Evolutionary conservation across 1,140 invertebrate genomes (phyloP), one percentile per base, ranked within the genome.

Genomic region (Colletes gigas): DNA sequence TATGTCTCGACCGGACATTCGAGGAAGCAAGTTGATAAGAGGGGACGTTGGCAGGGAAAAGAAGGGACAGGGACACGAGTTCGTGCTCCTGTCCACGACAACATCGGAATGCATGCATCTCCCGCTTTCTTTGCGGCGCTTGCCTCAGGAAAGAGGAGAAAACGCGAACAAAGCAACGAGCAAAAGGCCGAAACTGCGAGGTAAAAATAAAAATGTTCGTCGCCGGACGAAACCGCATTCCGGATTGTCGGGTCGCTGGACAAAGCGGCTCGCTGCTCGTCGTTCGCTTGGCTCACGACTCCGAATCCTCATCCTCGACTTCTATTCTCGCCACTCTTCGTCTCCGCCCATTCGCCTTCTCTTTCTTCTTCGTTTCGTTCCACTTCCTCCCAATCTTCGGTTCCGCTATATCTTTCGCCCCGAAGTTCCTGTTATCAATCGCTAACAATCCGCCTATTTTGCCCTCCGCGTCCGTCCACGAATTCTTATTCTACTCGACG

Each of bases 41-140:
- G 59, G 66, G 39, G 17, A 30, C n/a, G 50, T 4, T 0, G 8
- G 14, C 3, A 63, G 10, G 50, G 39, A 50, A 65, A 44, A 70
- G 76, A 62, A 62, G 30, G 44, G 3, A 47, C 17, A 68, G 63
- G 41, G 15, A 69, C 14, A 71, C 47, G 55, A 72, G 81, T 71
- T 72, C 81, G 76, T 78, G 76, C 50, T 70, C 72, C 62, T 19
- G 79, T 81, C 82, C 14, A 69, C 67, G 73, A 69, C 82, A 81
- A 81, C 80, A 73, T 85, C 70, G 78, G 86, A 88, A 88, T 85
- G 86, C 86, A 88, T 82, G 86, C 82, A 86, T 86, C 84, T 88
- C 76, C 74, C 39, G 81, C 77, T 88, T 88, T 84, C 81, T 79
- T 86, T 78, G 82, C 77, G 62, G 78, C 59, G 63, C 75, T 76